Evolutionary conservation across 1,140 invertebrate genomes (phyloP).

Genomic region (Holcopasites calliopsidis): DNA sequence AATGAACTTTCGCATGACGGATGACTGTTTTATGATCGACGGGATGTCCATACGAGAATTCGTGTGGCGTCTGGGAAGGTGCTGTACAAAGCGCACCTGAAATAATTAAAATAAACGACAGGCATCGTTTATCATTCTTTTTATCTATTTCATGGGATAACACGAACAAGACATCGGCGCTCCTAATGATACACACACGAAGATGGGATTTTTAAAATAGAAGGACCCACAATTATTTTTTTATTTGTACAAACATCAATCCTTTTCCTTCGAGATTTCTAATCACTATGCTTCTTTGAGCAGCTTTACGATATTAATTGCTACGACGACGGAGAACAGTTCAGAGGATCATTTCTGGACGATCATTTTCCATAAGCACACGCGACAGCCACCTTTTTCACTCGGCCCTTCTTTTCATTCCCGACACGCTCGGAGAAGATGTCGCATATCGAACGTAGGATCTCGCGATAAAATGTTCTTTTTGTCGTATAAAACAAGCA

Average conservation of each 20-base stretch:
- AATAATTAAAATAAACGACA: background rate
- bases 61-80: background rate
- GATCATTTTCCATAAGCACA: background rate
- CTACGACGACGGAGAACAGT: no score
- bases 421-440: conserved; percentile 36
- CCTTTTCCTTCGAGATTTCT: no score
- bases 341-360: background rate
- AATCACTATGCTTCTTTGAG: no score
- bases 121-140: background rate
- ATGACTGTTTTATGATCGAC: conserved; percentile 9
- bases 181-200: no score
- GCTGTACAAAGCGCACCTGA: background rate
- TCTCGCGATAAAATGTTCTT: conserved; percentile 38
- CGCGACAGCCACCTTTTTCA: background rate
- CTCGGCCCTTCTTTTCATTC: conserved; percentile 17
- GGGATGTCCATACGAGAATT: background rate
- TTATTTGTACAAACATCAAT: no score
- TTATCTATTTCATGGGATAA: background rate
- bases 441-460: conserved; percentile 26
- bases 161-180: no score
- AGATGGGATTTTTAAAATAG: no score
- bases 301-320: no score
- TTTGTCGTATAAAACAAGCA: conserved; percentile 45
- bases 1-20: background rate
- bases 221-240: no score